These are phyloP conservation scores for Oegoconia quadripuncta DNA, from an alignment of 2,888 invertebrate species.

Conservation along the genomic window DNA sequence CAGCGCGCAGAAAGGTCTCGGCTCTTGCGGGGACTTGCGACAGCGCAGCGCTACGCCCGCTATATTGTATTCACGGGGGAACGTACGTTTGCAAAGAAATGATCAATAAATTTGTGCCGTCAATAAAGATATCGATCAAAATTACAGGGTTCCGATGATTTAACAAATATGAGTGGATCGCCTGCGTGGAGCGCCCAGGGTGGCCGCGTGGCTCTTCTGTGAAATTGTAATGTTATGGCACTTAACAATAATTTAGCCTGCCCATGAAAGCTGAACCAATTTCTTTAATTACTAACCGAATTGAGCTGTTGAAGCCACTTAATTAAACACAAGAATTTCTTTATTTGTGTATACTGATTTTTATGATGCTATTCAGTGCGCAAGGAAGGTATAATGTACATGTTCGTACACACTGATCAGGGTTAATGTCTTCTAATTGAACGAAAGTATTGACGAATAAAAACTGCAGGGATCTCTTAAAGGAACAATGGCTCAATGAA, in stretches of 20 bases:
- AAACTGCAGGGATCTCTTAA: slow-evolving; percentile 35
- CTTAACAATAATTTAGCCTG: slow-evolving; percentile 64
- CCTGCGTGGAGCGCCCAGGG: slow-evolving; percentile 58
- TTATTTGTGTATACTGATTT: slow-evolving; percentile 48
- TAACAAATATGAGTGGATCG: slow-evolving; percentile 73
- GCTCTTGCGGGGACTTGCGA: slow-evolving; percentile 57
- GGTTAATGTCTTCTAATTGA: slow-evolving; percentile 49
- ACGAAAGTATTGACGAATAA: slow-evolving; percentile 37
- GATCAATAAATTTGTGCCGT: slow-evolving; percentile 74
- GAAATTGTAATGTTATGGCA: slow-evolving; percentile 66
- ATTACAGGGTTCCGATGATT: slow-evolving; percentile 77
- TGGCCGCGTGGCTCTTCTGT: slow-evolving; percentile 67
- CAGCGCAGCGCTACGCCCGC: slow-evolving; percentile 45
- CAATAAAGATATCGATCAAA: slow-evolving; percentile 79
- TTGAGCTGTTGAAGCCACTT: slow-evolving; percentile 57
- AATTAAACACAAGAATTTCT: slow-evolving; percentile 57
- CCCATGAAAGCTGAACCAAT: slow-evolving; percentile 62
- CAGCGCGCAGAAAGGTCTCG: slow-evolving; percentile 55
- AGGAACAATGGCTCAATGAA: slow-evolving; percentile 29
- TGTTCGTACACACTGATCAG: slow-evolving; percentile 45
- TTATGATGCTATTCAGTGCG: slow-evolving; percentile 47
- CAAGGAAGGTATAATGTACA: slow-evolving; percentile 36
- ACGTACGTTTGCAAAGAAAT: slow-evolving; percentile 71
- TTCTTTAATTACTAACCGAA: slow-evolving; percentile 59
- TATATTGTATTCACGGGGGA: slow-evolving; percentile 65